Conservation (phyloP, 2,797 vertebrate species). For the Chaetophractus vellerosus region DNA sequence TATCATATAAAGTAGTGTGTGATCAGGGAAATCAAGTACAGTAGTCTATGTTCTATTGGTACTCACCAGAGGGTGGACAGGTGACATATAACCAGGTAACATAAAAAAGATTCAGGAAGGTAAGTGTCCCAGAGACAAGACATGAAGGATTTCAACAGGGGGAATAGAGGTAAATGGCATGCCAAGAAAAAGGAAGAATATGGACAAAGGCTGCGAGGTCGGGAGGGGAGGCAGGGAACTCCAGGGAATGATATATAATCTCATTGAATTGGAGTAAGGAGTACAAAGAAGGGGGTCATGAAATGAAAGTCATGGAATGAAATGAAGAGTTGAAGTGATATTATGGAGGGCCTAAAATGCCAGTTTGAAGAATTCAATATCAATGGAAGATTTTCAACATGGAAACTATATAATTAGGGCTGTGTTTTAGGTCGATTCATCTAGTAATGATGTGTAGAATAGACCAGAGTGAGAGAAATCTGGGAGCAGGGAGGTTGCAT, state of each 20-base stretch:
- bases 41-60: neutral
- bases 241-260: no score
- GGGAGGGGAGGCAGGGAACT: neutral
- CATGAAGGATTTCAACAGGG: neutral
- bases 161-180: neutral
- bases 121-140: neutral
- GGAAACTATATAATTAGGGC: neutral
- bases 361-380: neutral
- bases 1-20: neutral
- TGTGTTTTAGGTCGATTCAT: neutral
- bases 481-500: neutral
- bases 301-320: neutral
- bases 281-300: neutral
- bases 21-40: neutral
- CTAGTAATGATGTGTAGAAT: neutral
- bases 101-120: neutral
- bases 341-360: neutral
- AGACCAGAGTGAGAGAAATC: neutral
- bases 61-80: neutral
- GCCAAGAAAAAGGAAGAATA: neutral
- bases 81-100: neutral
- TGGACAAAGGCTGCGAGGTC: neutral
- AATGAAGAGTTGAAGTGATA: neutral
- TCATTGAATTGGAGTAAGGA: neutral
- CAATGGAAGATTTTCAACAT: neutral